Base-by-base conservation (phyloP, 2,797 vertebrate species). In the Clangula hyemalis region DNA sequence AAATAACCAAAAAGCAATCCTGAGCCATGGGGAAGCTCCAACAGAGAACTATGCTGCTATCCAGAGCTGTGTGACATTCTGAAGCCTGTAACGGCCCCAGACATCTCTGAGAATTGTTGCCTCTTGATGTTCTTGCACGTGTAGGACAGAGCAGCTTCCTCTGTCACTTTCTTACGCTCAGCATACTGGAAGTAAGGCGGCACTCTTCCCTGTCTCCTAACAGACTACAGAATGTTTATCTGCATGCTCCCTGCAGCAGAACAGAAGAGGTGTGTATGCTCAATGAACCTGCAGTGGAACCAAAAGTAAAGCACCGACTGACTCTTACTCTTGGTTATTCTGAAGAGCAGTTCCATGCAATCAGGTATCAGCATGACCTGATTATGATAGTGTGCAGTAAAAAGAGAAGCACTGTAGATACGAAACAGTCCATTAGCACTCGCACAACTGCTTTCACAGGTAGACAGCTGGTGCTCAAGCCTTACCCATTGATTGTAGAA, bases 401-500 rank as follows among this genome's bases (percentile, higher is more conserved):
- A 41, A 39, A 38, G 21, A 41, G 39, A 65, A 28, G 20, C 9
- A 15, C 54, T 28, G 22, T 7, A 83, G 17, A 6, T 32, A 75
- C 45, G 18, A 78, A 62, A 77, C 1, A 87, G 17, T 34, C 54
- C 45, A 36, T 32, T 25, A 41, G 7, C 39, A 64, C 53, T 54
- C 16, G 11, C 54, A 43, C n/a, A 78, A 24, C 49, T 71, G 43
- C 51, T 39, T 57, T 65, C 34, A 36, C 66, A 80, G 53, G 49
- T 1, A 71, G 45, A 38, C 3, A 38, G 19, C 0, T n/a, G 36
- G 14, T 49, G 36, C 41, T 58, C 66, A 43, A 79, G n/a, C 60
- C 98, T 97, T 86, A 99, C 99, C 99, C 99, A 0, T 99, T 99
- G 97, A 99, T 99, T 45, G 99, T 99, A 69, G 99, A 99, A 51